These are phyloP conservation scores for Adelognathus sp. DNA, from an alignment of 2,888 invertebrate species.

Conservation along the genomic window DNA sequence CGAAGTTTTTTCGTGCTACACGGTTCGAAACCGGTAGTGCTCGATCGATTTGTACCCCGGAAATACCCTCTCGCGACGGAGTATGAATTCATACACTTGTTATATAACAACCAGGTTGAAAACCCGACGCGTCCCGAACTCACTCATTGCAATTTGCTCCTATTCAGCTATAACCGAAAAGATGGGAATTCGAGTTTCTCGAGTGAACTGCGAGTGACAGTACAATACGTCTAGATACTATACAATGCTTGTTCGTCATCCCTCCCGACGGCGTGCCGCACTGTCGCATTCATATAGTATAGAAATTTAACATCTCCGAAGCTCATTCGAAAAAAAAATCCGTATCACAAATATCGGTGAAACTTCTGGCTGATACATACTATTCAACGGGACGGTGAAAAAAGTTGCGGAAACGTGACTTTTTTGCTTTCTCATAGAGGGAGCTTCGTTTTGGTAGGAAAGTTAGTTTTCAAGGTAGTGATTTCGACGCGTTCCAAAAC, in stretches of 20 bases:
- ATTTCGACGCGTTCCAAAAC: too few species aligned
- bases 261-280: not conserved
- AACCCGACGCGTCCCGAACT: conserved; percentile 48
- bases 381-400: too few species aligned
- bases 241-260: conserved; percentile 22
- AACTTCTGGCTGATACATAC: too few species aligned
- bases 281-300: not conserved
- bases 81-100: not conserved
- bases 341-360: too few species aligned
- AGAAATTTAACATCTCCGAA: not conserved
- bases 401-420: too few species aligned
- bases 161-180: conserved; percentile 63
- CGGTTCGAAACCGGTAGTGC: not conserved
- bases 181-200: conserved; percentile 34
- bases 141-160: conserved; percentile 68
- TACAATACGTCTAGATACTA: too few species aligned
- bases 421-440: too few species aligned
- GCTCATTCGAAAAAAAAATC: not conserved
- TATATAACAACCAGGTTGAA: conserved; percentile 3
- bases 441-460: too few species aligned
- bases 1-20: not conserved
- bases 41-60: conserved; percentile 8
- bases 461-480: too few species aligned
- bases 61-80: not conserved
- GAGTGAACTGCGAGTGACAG: conserved; percentile 44